Percentiles rank a stretch among this genome's conserved stretches.
Evolutionary conservation across 2,888 invertebrate genomes (phyloP).

Genomic region (Exocentrus adspersus): DNA sequence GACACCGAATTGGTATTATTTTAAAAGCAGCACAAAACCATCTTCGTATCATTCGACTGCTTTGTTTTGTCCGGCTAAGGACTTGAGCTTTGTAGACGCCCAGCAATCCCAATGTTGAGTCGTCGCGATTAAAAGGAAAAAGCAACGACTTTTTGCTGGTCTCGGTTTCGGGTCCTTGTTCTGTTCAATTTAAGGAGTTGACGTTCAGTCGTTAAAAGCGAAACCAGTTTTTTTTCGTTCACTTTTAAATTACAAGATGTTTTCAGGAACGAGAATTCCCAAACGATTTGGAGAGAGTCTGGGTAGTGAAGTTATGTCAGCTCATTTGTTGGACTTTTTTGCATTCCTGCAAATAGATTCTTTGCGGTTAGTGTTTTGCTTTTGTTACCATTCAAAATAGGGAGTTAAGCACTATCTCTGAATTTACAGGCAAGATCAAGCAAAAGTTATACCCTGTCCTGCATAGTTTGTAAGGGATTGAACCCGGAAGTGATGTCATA

Average conservation of each 20-base stretch:
- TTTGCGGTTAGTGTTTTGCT: background rate
- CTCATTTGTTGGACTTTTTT: background rate
- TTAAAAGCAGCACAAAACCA: background rate
- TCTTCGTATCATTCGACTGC: background rate
- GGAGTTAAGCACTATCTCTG: too few species aligned
- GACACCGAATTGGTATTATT: background rate
- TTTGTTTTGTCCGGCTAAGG: background rate
- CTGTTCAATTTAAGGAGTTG: slow-evolving; percentile 17
- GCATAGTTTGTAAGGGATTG: too few species aligned
- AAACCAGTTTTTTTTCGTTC: slow-evolving; percentile 23
- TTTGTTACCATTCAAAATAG: too few species aligned
- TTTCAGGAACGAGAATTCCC: slow-evolving; percentile 7
- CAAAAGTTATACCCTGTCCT: too few species aligned
- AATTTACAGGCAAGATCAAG: too few species aligned
- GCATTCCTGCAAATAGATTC: background rate
- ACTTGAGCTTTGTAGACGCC: slow-evolving; percentile 2
- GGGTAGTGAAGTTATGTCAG: background rate
- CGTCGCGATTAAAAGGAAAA: slow-evolving; percentile 3
- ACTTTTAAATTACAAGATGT: slow-evolving; percentile 17
- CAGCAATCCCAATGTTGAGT: background rate
- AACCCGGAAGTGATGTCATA: too few species aligned
- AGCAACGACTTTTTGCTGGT: slow-evolving; percentile 17
- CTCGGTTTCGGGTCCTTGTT: slow-evolving; percentile 11
- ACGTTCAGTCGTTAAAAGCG: slow-evolving; percentile 24
- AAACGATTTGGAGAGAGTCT: background rate